A percentile compares a stretch with the other conserved stretches of the same genome.
Conservation (phyloP, 1,140 invertebrate genomes). For the Zaprionus ghesquierei region DNA sequence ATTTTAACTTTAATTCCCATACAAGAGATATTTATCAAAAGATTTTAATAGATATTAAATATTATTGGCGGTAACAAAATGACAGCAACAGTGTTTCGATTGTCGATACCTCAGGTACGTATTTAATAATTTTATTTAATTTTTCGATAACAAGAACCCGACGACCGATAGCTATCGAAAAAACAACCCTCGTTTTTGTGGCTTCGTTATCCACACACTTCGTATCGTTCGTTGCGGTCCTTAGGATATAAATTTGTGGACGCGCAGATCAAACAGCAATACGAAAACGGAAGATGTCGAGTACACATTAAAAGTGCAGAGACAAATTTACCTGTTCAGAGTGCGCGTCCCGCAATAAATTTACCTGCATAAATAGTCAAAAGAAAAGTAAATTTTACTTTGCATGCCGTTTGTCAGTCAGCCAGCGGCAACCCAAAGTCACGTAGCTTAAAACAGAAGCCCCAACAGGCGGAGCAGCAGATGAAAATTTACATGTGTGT, state of each 20-base stretch:
- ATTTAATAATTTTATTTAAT: background rate
- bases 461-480: conserved; percentile 2
- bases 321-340: conserved; percentile 32
- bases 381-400: conserved; percentile 41
- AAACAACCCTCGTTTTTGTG: conserved; percentile 23
- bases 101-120: background rate
- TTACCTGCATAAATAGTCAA: conserved; percentile 13
- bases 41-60: no score
- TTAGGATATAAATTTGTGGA: conserved; percentile 48
- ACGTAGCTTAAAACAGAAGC: conserved; percentile 62
- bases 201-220: conserved; percentile 38
- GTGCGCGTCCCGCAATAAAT: background rate
- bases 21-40: no score
- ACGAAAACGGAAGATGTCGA: conserved; percentile 46
- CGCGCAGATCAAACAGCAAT: conserved; percentile 54
- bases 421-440: conserved; percentile 37
- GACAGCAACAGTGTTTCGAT: background rate
- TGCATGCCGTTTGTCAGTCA: conserved; percentile 51
- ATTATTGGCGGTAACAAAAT: background rate
- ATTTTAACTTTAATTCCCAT: no score
- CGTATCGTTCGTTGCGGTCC: conserved; percentile 47
- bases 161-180: background rate
- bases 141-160: background rate
- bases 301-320: conserved; percentile 38
- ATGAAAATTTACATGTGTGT: conserved; percentile 50